phyloP scores from a whole-genome alignment of 2,113 vertebrate species.

The Picathartes gymnocephalus region DNA sequence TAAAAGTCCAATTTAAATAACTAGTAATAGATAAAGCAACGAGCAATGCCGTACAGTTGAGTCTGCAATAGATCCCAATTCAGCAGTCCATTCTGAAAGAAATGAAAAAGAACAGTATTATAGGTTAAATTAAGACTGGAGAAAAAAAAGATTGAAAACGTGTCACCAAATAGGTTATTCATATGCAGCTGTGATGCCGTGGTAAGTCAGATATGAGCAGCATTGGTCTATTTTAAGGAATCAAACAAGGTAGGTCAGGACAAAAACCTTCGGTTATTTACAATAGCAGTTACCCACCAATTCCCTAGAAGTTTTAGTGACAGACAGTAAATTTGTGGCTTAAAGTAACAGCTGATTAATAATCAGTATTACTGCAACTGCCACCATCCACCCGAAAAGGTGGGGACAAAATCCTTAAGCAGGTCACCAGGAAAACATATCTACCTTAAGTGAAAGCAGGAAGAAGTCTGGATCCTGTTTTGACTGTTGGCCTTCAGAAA shows the following conservation, averaged over 20 bases:
- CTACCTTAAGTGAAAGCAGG: constrained; percentile 6
- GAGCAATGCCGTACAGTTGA: constrained; percentile 62
- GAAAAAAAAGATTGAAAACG: neutral
- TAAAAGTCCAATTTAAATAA: constrained; percentile 85
- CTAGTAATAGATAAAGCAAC: constrained; percentile 74
- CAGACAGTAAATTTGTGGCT: neutral
- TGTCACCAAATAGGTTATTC: constrained; percentile 64
- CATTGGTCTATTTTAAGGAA: constrained; percentile 42
- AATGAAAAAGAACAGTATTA: constrained; percentile 48
- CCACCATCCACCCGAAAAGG: neutral
- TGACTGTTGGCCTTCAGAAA: neutral
- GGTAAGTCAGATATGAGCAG: neutral
- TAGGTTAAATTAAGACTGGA: constrained; percentile 51
- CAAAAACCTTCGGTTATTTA: neutral
- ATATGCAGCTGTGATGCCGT: neutral
- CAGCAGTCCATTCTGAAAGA: constrained; percentile 78
- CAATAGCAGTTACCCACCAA: neutral
- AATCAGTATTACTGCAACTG: neutral
- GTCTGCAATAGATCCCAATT: constrained; percentile 80
- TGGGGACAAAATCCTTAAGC: neutral
- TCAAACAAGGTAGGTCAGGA: constrained; percentile 51
- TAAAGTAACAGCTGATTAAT: neutral
- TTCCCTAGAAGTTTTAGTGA: neutral
- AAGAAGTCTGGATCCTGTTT: neutral
- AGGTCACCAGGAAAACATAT: neutral